Percentiles rank a stretch among this genome's conserved stretches.
phyloP scores from a whole-genome alignment of 2,113 vertebrate species.

The Riparia riparia region DNA sequence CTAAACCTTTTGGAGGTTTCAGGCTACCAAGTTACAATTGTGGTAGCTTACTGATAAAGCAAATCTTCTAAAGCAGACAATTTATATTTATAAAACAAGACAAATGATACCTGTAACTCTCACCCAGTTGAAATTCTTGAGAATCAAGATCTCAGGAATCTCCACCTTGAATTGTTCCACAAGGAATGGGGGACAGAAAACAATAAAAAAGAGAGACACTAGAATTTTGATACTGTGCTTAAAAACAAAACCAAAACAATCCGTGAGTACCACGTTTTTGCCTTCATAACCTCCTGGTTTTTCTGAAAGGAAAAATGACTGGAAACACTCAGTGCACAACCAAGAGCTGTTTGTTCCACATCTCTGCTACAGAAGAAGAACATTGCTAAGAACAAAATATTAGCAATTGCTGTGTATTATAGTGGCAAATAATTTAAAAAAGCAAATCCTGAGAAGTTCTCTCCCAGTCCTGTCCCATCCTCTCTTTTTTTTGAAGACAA shows the following conservation, averaged over 20 bases:
- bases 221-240: not conserved
- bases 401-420: not conserved
- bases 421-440: not conserved
- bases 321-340: not conserved
- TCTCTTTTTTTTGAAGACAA: not conserved
- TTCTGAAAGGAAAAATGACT: not conserved
- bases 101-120: not conserved
- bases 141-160: not conserved
- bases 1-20: not conserved
- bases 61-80: not conserved
- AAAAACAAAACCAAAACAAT: not conserved
- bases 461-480: not conserved
- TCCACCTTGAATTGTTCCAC: not conserved
- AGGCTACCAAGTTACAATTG: not conserved
- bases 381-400: not conserved
- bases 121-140: not conserved
- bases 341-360: not conserved
- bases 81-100: not conserved
- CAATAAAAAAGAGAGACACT: not conserved
- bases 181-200: not conserved
- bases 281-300: not conserved
- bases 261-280: not conserved
- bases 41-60: not conserved
- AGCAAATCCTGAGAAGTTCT: not conserved
- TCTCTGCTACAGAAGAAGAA: not conserved